A percentile compares a stretch with the other conserved stretches of the same genome.
phyloP scores from a whole-genome alignment of 2,888 invertebrate species.

The Agrotis clavis region DNA sequence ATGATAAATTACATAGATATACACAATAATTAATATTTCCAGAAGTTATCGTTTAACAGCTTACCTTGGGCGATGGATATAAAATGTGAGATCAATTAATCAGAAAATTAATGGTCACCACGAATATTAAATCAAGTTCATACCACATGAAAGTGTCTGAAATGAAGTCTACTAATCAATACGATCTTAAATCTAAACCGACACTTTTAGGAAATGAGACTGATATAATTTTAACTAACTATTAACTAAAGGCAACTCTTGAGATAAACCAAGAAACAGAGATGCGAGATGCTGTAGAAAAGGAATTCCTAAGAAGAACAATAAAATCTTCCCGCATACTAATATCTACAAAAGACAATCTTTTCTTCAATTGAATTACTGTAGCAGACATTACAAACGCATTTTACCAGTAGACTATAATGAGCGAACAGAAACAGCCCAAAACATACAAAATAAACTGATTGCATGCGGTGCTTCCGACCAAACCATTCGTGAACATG shows the following conservation, averaged over 20 bases:
- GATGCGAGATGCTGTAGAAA: not conserved
- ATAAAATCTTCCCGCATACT: too few species aligned
- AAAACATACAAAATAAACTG: not conserved
- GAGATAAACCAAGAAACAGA: not conserved
- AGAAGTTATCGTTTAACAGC: conserved; percentile 6
- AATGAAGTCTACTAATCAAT: conserved; percentile 15
- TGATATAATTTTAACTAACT: conserved; percentile 15
- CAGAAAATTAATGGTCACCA: not conserved
- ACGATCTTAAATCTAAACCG: conserved; percentile 21
- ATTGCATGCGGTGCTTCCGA: too few species aligned
- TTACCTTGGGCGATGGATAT: not conserved
- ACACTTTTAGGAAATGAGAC: conserved; percentile 12
- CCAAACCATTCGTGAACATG: too few species aligned
- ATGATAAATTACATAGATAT: too few species aligned
- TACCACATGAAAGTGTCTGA: conserved; percentile 45
- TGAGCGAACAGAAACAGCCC: not conserved
- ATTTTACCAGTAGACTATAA: too few species aligned
- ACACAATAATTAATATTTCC: not conserved
- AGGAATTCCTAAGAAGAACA: too few species aligned
- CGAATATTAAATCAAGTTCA: conserved; percentile 8
- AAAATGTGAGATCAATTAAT: conserved; percentile 2
- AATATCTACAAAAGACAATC: too few species aligned
- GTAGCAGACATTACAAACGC: too few species aligned
- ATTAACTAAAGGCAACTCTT: too few species aligned
- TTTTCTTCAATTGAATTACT: too few species aligned